Base-by-base conservation (phyloP, 2,113 vertebrate genomes). In the Penelope pileata region DNA sequence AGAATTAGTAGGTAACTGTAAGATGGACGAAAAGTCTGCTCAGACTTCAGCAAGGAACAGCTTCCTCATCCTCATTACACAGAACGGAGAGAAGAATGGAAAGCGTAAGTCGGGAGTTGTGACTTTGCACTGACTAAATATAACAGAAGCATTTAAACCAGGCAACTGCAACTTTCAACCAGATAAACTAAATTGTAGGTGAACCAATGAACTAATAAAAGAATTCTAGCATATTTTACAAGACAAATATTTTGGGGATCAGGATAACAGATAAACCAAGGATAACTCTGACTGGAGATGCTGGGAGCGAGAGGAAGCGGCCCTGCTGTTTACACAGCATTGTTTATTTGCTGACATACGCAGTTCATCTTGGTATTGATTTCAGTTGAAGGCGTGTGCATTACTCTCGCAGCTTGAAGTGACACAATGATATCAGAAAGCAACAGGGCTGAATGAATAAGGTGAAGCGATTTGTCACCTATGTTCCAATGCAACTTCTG, bases 291-390 rank as follows among this genome's bases (percentile, higher is more conserved):
- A 63, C 62, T 72, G 15, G 73, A 81, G 64, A 56, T 86, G 82
- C 85, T 88, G 83, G 66, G 69, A 93, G 21, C 27, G 88, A 89
- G 86, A 90, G 86, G 92, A 92, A 95, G 86, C 67, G 66, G 63
- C 84, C 91, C 84, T 56, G 91, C 86, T 96, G 94, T 95, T 97
- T 94, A 93, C 91, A 90, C 62, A 64, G 89, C 86, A 85, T 90
- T 94, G 88, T 89, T 95, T 96, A 96, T 89, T 91, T 94, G 96
- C 96, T 96, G 94, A 96, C 92, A 94, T 89, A 91, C 22, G 34
- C 92, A 92, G 94, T 92, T 96, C 93, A 95, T 92, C 96, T 87
- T 93, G 93, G 86, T 92, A 96, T 84, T 95, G 93, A 96, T 97
- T 93, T 96, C 93, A 93, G 88, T 56, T 91, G 96, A 97, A 94